Conservation (phyloP, 2,888 invertebrate species). For the Syritta pipiens region DNA sequence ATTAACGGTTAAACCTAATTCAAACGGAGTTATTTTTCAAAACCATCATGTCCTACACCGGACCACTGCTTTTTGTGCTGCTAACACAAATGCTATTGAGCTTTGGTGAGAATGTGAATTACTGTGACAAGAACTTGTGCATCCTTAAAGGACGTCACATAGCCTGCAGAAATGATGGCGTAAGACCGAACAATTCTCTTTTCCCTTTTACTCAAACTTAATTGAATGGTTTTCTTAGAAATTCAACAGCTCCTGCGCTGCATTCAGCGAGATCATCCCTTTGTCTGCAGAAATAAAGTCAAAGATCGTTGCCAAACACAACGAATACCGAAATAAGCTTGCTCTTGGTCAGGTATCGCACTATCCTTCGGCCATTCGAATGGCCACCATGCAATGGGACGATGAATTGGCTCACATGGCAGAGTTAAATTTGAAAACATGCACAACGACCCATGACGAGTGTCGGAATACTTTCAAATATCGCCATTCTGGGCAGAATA, state of each 20-base stretch:
- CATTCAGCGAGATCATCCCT: slow-evolving; percentile 13
- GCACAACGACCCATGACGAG: slow-evolving; percentile 59
- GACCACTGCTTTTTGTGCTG: too few relatives aligned
- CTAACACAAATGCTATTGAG: not conserved
- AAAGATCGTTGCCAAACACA: slow-evolving; percentile 63
- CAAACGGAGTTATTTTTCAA: too few relatives aligned
- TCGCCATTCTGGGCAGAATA: slow-evolving; percentile 70
- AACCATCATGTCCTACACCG: too few relatives aligned
- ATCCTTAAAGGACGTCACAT: not conserved
- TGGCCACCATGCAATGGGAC: slow-evolving; percentile 68
- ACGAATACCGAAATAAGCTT: slow-evolving; percentile 60
- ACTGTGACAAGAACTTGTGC: slow-evolving; percentile 14
- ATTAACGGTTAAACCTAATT: too few relatives aligned
- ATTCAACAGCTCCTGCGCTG: slow-evolving; percentile 44
- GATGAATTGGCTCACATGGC: slow-evolving; percentile 69
- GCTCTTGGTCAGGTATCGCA: slow-evolving; percentile 56
- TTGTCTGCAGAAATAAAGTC: slow-evolving; percentile 38
- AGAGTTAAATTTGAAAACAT: slow-evolving; percentile 66
- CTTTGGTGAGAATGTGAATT: not conserved
- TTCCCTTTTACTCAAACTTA: not conserved
- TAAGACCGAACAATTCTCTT: not conserved
- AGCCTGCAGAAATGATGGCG: slow-evolving; percentile 21
- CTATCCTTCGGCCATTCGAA: slow-evolving; percentile 56
- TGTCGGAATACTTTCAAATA: slow-evolving; percentile 69
- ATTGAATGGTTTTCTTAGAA: slow-evolving; percentile 4